Base-by-base conservation (phyloP, 2,888 invertebrate species). In the Megaustenia siamemsis region DNA sequence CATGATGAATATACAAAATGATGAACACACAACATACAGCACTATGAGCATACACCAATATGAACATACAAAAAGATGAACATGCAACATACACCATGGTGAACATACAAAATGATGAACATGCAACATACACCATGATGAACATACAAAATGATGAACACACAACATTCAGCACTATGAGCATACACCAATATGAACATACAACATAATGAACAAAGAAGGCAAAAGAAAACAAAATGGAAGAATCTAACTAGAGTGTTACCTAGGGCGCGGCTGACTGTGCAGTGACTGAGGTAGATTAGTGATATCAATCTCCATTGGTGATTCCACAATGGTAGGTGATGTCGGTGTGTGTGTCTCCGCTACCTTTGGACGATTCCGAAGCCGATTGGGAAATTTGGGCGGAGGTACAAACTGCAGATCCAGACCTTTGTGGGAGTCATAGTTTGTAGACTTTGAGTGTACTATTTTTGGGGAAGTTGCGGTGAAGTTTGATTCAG, bases 251-350 rank as follows among this genome's bases (percentile, higher is more conserved):
- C n/a, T n/a, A n/a, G n/a, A 28, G 3, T n/a, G 12, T n/a, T 60
- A 60, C 40, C 69, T 69, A 1, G 69, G 69, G 24, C 40, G 40
- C 21, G 10, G 40, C 24, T 69, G 38, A 15, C 43, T 71, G 43
- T 12, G 71, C 12, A 10, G 71, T 40, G 69, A 21, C 28, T 69
- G 38, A n/a, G 43, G 71, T 3, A 43, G 43, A 12, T 28, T 71
- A n/a, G 15, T 45, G 28, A 49, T 32, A 32, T 86, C 86, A 40
- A 78, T 75, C 80, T 87, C 88, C 71, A 87, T 79, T 10, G 86
- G 85, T 69, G 87, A 84, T 60, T 88, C 86, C 56, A 87, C 86
- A 28, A 87, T 85, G 15, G 86, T 87, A 2, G 88, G 89, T 2
- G 89, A 88, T 18, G 86, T 82, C 8, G 89, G 89, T 1, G 86